Percentiles rank a stretch among this genome's conserved stretches.
phyloP scores from a whole-genome alignment of 2,113 vertebrate genomes.

The Verasper variegatus region DNA sequence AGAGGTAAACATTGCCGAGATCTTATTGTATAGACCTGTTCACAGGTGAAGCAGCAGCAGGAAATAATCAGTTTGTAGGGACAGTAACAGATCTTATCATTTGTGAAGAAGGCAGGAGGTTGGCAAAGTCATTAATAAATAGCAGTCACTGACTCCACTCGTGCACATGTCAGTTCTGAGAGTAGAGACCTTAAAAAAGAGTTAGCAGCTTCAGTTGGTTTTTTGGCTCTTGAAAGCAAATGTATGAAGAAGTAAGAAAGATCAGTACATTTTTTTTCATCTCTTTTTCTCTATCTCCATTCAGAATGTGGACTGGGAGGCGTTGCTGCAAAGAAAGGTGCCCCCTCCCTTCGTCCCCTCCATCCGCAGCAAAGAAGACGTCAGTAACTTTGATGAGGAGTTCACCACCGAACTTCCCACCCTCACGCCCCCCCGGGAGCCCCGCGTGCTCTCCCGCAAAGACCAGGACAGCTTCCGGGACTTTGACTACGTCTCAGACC shows the following conservation, averaged over 20 bases:
- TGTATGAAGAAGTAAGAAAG: not conserved
- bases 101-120: too few species aligned
- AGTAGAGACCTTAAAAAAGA: too few species aligned
- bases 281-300: not conserved
- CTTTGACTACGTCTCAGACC: conserved; percentile 98
- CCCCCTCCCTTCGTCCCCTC: conserved; percentile 94
- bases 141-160: too few species aligned
- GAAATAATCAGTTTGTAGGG: too few species aligned
- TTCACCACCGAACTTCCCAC: conserved; percentile 94
- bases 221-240: not conserved
- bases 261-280: not conserved
- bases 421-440: conserved; percentile 96
- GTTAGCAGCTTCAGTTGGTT: too few species aligned
- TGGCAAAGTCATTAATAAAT: too few species aligned
- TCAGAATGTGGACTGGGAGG: conserved; percentile 94
- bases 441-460: conserved; percentile 91
- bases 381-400: conserved; percentile 98
- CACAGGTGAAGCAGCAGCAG: too few species aligned
- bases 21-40: too few species aligned
- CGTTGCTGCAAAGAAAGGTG: conserved; percentile 90
- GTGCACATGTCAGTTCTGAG: too few species aligned
- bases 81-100: too few species aligned
- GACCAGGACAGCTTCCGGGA: conserved; percentile 97
- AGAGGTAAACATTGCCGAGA: too few species aligned
- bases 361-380: conserved; percentile 91